A percentile compares a stretch with the other conserved stretches of the same genome.
Evolutionary conservation across 2,888 invertebrate species (phyloP).

Genomic region (Strigamia crassipes): DNA sequence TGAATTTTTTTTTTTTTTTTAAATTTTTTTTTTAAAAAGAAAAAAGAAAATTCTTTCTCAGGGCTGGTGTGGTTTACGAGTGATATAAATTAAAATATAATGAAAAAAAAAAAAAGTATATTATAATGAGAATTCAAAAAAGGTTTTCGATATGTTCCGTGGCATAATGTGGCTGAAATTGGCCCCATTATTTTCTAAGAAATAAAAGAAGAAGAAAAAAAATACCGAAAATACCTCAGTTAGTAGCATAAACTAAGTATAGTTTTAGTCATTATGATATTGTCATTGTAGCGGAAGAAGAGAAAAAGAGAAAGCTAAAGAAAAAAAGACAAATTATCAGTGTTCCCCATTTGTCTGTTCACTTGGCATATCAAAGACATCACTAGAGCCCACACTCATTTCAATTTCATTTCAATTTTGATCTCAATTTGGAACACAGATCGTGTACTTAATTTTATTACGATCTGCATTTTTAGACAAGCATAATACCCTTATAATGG

Average conservation of each 20-base stretch:
- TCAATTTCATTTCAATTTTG: neutral
- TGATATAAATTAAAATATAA: conserved; percentile 20
- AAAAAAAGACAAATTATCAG: neutral
- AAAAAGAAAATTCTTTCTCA: neutral
- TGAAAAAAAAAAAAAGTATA: neutral
- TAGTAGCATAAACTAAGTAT: conserved; percentile 25
- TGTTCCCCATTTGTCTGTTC: conserved; percentile 30
- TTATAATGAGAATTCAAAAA: neutral
- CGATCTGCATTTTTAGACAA: neutral
- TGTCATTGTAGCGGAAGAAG: neutral
- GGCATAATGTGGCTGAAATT: conserved; percentile 22
- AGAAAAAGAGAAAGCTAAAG: neutral
- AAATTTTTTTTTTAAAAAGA: too few relatives aligned
- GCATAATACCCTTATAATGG: conserved; percentile 14
- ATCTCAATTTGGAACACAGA: neutral
- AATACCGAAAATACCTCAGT: conserved; percentile 30
- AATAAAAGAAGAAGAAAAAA: neutral
- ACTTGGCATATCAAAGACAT: conserved; percentile 30
- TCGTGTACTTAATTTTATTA: neutral
- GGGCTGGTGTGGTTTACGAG: conserved; percentile 17
- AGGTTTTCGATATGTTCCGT: neutral
- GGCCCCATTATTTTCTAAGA: neutral
- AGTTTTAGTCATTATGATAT: conserved; percentile 22
- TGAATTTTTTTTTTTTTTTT: neutral
- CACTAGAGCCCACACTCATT: neutral